phyloP scores from a whole-genome alignment of 2,113 vertebrate species.

The Barbus barbus region DNA sequence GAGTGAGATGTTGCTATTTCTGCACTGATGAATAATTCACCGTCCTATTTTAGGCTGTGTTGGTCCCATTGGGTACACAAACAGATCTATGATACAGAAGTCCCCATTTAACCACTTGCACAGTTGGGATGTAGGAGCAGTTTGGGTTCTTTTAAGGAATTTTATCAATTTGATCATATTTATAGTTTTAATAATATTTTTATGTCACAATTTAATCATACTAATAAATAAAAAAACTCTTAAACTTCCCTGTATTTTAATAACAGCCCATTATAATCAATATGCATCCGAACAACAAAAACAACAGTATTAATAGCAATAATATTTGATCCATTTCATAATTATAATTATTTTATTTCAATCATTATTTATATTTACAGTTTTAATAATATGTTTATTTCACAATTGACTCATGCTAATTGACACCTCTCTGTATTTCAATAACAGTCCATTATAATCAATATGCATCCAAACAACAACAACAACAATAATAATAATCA shows the following conservation, averaged over 20 bases:
- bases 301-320: no score
- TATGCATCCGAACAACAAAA: no score
- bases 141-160: no score
- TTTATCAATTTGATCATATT: background rate
- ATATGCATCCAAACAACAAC: background rate
- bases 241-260: background rate
- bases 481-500: no score
- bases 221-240: no score
- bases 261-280: background rate
- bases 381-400: background rate
- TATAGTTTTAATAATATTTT: background rate
- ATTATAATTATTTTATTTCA: no score
- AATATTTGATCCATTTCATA: no score
- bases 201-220: no score
- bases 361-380: no score
- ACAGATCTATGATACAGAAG: conserved; percentile 33
- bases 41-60: conserved; percentile 31
- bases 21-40: conserved; percentile 52
- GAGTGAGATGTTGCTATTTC: conserved; percentile 3
- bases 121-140: background rate
- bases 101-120: background rate
- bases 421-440: background rate
- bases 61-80: background rate
- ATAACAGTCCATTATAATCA: background rate
- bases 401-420: background rate